Conservation (phyloP, 2,113 vertebrate species). For the Melanerpes formicivorus region DNA sequence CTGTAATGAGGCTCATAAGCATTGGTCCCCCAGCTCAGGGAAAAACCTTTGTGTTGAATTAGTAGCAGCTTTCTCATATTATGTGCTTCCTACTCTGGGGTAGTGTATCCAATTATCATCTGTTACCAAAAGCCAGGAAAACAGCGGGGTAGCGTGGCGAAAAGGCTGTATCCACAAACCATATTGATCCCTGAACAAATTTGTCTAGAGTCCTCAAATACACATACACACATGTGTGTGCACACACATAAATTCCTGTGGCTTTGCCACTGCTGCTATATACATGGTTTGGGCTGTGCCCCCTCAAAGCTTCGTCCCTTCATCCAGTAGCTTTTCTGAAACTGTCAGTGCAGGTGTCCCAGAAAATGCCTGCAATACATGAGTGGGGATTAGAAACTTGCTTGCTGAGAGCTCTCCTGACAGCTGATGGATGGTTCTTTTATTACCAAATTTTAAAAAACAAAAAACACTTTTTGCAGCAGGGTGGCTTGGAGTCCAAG, state of each 20-base stretch:
- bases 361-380: neutral
- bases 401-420: neutral
- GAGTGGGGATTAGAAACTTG: neutral
- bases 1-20: neutral
- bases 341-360: constrained; percentile 3
- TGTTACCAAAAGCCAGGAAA: constrained; percentile 42
- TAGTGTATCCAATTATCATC: constrained; percentile 53
- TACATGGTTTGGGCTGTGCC: neutral
- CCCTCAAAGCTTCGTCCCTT: neutral
- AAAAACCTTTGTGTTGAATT: constrained; percentile 31
- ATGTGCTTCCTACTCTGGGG: constrained; percentile 28
- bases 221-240: neutral
- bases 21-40: neutral
- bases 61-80: constrained; percentile 33
- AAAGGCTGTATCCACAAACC: constrained; percentile 35
- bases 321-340: neutral
- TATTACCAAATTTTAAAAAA: neutral
- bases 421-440: constrained; percentile 33
- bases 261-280: constrained; percentile 24
- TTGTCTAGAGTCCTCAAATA: constrained; percentile 43
- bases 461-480: neutral
- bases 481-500: neutral
- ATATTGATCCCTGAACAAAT: constrained; percentile 62
- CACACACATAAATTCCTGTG: neutral
- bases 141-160: neutral